These are phyloP conservation scores for Zosterops japonicus DNA, from an alignment of 2,113 vertebrate species.

Conservation along the genomic window DNA sequence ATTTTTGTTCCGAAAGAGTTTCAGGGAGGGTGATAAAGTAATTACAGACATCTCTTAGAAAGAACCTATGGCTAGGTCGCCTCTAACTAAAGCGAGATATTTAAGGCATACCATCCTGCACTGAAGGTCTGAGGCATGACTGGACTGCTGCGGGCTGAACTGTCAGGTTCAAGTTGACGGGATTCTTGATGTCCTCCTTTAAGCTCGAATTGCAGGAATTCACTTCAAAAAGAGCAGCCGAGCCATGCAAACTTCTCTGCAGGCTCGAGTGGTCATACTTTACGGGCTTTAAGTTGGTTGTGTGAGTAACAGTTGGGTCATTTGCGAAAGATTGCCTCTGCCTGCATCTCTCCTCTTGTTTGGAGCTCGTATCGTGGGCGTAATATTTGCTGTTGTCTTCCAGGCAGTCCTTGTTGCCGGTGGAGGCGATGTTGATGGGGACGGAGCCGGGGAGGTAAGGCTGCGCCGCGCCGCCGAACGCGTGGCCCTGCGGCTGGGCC, in stretches of 20 bases:
- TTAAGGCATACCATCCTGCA: constrained; percentile 84
- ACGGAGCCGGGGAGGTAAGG: constrained; percentile 83
- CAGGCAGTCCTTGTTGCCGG: constrained; percentile 79
- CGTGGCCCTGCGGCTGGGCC: constrained; percentile 81
- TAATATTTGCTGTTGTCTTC: constrained; percentile 83
- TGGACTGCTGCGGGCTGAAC: constrained; percentile 78
- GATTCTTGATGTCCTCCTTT: constrained; percentile 80
- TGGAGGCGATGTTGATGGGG: constrained; percentile 75
- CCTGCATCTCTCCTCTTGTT: constrained; percentile 78
- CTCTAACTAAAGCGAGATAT: constrained; percentile 38
- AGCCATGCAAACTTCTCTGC: constrained; percentile 75
- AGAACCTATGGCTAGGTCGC: background rate
- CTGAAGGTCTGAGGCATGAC: constrained; percentile 83
- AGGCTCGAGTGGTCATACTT: constrained; percentile 81
- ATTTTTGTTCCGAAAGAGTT: background rate
- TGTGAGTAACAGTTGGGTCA: constrained; percentile 70
- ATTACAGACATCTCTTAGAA: constrained; percentile 13
- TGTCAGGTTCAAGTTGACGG: constrained; percentile 83
- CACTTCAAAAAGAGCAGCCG: constrained; percentile 75
- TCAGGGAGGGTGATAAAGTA: background rate
- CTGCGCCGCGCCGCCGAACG: constrained; percentile 81
- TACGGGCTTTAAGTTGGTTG: constrained; percentile 70
- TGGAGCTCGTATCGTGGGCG: constrained; percentile 74
- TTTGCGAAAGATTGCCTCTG: constrained; percentile 73
- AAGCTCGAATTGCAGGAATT: constrained; percentile 73